Conservation (phyloP, 2,113 vertebrate species). For the Lagopus leucura region DNA sequence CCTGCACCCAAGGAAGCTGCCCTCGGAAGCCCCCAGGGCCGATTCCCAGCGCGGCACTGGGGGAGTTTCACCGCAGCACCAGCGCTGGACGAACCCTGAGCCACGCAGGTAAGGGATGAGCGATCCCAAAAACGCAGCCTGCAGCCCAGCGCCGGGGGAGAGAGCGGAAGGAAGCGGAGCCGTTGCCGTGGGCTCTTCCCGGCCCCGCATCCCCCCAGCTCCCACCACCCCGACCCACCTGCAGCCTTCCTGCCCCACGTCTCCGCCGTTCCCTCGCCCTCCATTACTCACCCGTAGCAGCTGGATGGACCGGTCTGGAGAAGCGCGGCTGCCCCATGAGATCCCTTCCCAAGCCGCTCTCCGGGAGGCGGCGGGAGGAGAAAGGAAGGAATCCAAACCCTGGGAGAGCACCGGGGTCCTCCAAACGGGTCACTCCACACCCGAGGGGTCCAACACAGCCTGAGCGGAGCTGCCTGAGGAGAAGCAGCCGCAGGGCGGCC, state of each 20-base stretch:
- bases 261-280: constrained; percentile 20
- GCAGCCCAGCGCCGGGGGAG: neutral
- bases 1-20: neutral
- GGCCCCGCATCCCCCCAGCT: neutral
- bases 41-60: neutral
- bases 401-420: neutral
- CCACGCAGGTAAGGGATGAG: neutral
- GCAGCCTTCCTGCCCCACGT: neutral
- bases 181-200: neutral
- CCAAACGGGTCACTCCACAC: constrained; percentile 50
- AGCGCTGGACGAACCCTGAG: neutral
- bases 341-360: constrained; percentile 67
- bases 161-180: neutral
- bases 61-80: neutral
- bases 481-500: neutral
- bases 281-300: constrained; percentile 78
- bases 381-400: constrained; percentile 3
- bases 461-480: neutral
- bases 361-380: neutral
- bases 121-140: neutral
- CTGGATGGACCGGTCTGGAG: constrained; percentile 80
- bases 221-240: constrained; percentile 41
- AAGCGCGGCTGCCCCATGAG: constrained; percentile 82
- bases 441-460: neutral
- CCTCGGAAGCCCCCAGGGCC: neutral